Evolutionary conservation across 2,797 vertebrate genomes (phyloP).

Genomic region (Kryptopterus vitreolus): DNA sequence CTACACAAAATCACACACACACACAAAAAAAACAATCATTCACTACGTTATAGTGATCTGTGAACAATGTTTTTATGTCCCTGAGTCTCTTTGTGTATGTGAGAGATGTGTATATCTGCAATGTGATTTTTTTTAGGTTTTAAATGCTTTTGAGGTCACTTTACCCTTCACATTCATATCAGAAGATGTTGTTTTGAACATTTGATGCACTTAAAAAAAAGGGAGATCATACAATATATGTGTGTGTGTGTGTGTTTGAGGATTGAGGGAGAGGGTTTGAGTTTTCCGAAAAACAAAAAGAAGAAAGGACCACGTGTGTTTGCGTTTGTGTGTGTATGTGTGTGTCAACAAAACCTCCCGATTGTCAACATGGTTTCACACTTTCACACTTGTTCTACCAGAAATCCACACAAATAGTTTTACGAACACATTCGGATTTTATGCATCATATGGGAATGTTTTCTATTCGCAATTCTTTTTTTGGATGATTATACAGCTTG

Average conservation of each 20-base stretch:
- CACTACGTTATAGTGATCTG: neutral
- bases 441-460: neutral
- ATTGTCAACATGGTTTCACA: neutral
- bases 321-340: neutral
- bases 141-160: neutral
- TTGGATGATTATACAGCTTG: neutral
- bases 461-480: too few species aligned
- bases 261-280: neutral
- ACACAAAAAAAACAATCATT: slow-evolving; percentile 2
- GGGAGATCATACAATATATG: too few species aligned
- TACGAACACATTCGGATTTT: neutral
- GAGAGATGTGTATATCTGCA: neutral
- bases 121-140: neutral
- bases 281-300: neutral
- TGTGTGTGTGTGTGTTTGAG: too few species aligned
- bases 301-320: neutral
- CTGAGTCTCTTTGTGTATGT: neutral
- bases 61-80: neutral
- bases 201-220: too few species aligned
- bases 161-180: too few species aligned
- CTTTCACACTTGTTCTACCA: neutral
- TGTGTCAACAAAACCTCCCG: neutral
- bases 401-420: neutral
- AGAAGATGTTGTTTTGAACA: too few species aligned
- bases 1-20: too few species aligned